Evolutionary conservation across 2,113 vertebrate species (phyloP), one percentile per base, ranked within the genome.

Genomic region (Athene cunicularia): DNA sequence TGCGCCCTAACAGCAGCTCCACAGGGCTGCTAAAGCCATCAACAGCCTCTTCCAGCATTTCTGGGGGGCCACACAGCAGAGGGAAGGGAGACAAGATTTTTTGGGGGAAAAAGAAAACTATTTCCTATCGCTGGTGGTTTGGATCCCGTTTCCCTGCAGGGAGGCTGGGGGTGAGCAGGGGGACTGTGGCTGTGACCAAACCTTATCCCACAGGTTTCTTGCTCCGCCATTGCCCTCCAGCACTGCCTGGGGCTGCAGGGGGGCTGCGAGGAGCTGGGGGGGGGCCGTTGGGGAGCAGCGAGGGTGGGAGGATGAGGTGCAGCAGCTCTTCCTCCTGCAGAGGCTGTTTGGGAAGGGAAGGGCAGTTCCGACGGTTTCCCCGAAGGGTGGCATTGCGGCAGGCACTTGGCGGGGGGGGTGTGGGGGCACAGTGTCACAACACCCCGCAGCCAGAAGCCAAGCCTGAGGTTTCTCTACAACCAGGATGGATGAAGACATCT

Each of bases 51-150:
- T 17, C 23, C 26, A 30, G 17, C 56, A 11, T 11, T 4, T 28
- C 1, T 1, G 4, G 21, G 43, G 43, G 43, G 43, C 43, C 12
- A 8, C 23, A 1, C 39, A 7, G n/a, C 4, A 1, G 4, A 2
- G 2, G 49, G 16, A 11, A 19, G 30, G 47, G 9, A 21, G 24
- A 8, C 1, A 16, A 22, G 43, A 2, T 5, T 5, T 14, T 0
- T 4, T 17, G 11, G 5, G 63, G 2, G 9, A 3, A 14, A 14
- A 8, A 4, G 43, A 45, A 45, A 45, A 45, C 16, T 45, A 2
- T 27, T 77, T 60, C 27, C 22, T 8, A 1, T 23, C 41, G 4
- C 1, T 0, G 23, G 22, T 2, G 7, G 8, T 45, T n/a, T 1
- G 45, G 35, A 9, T 45, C 2, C 35, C 4, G 1, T 50, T 55